phyloP scores from a whole-genome alignment of 2,113 vertebrate species.

The Ciconia boyciana region DNA sequence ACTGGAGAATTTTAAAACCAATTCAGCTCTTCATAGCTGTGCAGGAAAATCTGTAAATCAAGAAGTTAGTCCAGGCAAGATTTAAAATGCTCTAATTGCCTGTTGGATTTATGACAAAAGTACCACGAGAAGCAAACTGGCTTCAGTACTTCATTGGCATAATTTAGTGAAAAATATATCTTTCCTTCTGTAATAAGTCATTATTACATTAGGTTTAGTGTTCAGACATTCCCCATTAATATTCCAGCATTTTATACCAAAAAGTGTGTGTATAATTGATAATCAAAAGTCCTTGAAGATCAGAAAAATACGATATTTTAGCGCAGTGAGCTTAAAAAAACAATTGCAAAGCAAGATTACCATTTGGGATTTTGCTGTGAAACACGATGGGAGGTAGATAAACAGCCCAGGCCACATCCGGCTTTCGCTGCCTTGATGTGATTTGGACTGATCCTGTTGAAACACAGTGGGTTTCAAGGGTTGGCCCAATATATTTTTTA shows the following conservation, averaged over 20 bases:
- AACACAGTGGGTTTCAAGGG: background rate
- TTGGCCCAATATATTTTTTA: background rate
- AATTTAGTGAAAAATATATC: background rate
- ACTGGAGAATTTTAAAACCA: background rate
- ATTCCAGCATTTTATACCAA: background rate
- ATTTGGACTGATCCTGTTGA: background rate
- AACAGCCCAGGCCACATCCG: background rate
- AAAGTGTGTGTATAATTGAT: background rate
- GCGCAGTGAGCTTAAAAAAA: background rate
- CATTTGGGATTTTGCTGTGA: background rate
- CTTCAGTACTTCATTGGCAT: background rate
- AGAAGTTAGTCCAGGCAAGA: slow-evolving; percentile 55
- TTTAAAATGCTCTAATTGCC: slow-evolving; percentile 52
- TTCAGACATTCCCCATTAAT: background rate
- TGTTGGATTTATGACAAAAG: slow-evolving; percentile 63
- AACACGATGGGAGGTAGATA: background rate
- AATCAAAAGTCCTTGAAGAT: background rate
- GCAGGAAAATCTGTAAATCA: slow-evolving; percentile 28
- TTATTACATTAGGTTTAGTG: background rate
- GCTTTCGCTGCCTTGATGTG: background rate
- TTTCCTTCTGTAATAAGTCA: background rate
- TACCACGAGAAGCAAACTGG: slow-evolving; percentile 39
- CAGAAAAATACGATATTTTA: background rate
- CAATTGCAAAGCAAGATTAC: background rate
- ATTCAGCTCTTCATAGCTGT: background rate